Conservation (phyloP, 1,140 invertebrate species). For the Limonius californicus region DNA sequence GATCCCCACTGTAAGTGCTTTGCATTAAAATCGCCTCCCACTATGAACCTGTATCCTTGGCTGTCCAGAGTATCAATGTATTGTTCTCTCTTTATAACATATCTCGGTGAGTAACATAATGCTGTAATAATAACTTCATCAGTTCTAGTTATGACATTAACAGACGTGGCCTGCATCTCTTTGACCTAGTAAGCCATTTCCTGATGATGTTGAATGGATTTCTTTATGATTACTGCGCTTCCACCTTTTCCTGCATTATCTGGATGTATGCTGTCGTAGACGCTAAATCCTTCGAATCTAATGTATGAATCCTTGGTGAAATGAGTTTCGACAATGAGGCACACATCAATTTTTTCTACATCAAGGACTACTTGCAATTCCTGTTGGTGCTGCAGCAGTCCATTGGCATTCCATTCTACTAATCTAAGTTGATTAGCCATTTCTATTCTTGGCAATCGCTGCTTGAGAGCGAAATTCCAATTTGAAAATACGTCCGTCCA, state of each 20-base stretch:
- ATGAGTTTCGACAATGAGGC: constrained; percentile 26
- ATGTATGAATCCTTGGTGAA: constrained; percentile 26
- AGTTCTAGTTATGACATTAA: background rate
- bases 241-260: constrained; percentile 18
- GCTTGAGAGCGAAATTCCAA: constrained; percentile 15
- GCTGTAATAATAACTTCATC: constrained; percentile 16
- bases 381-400: constrained; percentile 21
- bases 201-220: background rate
- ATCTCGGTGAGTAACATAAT: constrained; percentile 32
- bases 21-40: constrained; percentile 39
- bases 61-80: constrained; percentile 26
- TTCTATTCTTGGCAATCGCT: too few relatives aligned
- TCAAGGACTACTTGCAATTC: constrained; percentile 30
- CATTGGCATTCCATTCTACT: constrained; percentile 33
- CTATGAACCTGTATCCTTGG: constrained; percentile 9
- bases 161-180: background rate
- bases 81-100: constrained; percentile 22
- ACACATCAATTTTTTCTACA: constrained; percentile 33
- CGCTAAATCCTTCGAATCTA: constrained; percentile 26
- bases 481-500: too few relatives aligned
- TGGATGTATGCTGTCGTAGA: constrained; percentile 31
- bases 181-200: constrained; percentile 2
- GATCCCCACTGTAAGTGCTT: constrained; percentile 39
- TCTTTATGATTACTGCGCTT: constrained; percentile 3
- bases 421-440: too few relatives aligned